A percentile compares a stretch with the other conserved stretches of the same genome.
These are phyloP conservation scores for Sarcophaga rosellei DNA, from an alignment of 2,888 invertebrate species.

Conservation along the genomic window DNA sequence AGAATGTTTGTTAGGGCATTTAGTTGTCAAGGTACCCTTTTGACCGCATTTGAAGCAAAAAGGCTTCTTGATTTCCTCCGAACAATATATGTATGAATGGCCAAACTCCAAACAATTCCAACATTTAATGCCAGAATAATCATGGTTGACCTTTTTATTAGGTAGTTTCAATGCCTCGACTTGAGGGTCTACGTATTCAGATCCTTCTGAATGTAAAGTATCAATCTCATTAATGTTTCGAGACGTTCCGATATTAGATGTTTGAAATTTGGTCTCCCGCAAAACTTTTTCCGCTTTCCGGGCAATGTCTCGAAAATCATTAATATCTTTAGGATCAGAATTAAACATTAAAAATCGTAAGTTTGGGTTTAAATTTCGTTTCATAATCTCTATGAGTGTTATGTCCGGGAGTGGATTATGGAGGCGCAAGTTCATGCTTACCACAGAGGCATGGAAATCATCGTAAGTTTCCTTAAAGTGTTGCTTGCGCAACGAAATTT, in stretches of 20 bases:
- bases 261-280: conserved; percentile 28
- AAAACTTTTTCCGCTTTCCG: conserved; percentile 36
- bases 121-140: conserved; percentile 38
- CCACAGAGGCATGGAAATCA: conserved; percentile 8
- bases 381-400: conserved; percentile 16
- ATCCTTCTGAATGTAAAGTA: too few species aligned
- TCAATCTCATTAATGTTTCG: too few species aligned
- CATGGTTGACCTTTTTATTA: neutral
- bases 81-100: conserved; percentile 40
- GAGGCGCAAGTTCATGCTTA: neutral
- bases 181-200: conserved; percentile 18
- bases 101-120: conserved; percentile 23
- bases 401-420: neutral
- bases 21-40: conserved; percentile 11
- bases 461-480: conserved; percentile 6
- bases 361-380: conserved; percentile 14
- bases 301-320: conserved; percentile 34
- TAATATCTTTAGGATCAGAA: neutral
- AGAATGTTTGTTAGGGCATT: conserved; percentile 24
- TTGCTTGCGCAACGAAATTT: neutral
- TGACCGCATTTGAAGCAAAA: conserved; percentile 28
- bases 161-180: conserved; percentile 18
- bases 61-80: neutral
- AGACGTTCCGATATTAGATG: neutral
- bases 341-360: conserved; percentile 40